Conservation (phyloP, 2,797 vertebrate genomes). For the Sebastolobus altivelis region DNA sequence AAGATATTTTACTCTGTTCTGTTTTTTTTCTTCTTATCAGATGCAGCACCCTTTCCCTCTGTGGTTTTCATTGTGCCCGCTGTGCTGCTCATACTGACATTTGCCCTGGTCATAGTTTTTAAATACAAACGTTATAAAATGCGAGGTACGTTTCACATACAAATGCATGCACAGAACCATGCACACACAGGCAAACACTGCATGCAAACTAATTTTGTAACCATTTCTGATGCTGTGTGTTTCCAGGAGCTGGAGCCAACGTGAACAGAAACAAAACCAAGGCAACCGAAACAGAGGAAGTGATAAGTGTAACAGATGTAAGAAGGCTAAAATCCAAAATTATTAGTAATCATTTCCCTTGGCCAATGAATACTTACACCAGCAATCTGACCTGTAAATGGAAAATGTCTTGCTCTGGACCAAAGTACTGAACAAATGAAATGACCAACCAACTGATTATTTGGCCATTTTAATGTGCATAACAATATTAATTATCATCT, state of each 20-base stretch:
- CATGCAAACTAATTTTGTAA: not conserved
- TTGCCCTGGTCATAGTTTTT: slow-evolving; percentile 6
- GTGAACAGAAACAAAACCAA: not conserved
- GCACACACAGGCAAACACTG: too few relatives aligned
- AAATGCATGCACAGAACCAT: not conserved
- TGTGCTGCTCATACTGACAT: not conserved
- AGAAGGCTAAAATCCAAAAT: not conserved
- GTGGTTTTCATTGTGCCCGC: not conserved
- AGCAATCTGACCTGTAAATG: too few relatives aligned
- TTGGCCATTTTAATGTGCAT: not conserved
- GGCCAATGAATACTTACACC: not conserved
- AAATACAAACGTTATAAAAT: slow-evolving; percentile 26
- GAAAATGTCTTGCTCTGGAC: too few relatives aligned
- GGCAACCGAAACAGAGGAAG: not conserved
- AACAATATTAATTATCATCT: not conserved
- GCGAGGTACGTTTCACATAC: slow-evolving; percentile 39
- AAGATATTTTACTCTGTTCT: not conserved
- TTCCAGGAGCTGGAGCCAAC: slow-evolving; percentile 1
- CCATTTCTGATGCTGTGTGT: not conserved
- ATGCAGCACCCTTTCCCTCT: not conserved
- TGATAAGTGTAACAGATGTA: not conserved
- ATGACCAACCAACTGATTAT: too few relatives aligned
- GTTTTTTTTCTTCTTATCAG: not conserved
- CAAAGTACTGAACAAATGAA: not conserved
- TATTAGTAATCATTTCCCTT: not conserved